These are phyloP conservation scores for Oryzias woworae DNA, from an alignment of 2,113 vertebrate genomes.

Conservation along the genomic window DNA sequence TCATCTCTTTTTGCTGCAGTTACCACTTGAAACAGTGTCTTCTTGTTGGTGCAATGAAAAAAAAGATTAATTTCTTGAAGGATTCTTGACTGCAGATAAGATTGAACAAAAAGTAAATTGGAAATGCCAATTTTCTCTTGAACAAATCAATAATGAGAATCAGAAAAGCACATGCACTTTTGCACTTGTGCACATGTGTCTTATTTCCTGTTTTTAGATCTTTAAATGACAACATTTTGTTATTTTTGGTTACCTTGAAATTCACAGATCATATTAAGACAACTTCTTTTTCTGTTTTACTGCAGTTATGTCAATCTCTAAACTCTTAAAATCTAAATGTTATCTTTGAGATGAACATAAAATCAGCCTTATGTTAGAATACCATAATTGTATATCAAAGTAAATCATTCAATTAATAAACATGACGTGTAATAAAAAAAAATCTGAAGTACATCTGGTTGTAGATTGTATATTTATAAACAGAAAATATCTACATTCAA, in stretches of 20 bases:
- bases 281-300: constrained; percentile 7
- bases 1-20: not conserved
- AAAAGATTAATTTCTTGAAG: constrained; percentile 9
- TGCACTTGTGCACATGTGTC: not conserved
- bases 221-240: not conserved
- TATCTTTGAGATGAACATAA: not conserved
- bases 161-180: constrained; percentile 3
- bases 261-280: constrained; percentile 6
- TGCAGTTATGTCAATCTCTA: constrained; percentile 14
- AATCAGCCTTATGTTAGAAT: not conserved
- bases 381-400: not conserved
- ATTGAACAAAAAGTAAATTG: constrained; percentile 12
- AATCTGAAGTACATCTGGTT: constrained; percentile 10
- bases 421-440: not conserved
- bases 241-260: constrained; percentile 13
- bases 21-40: not conserved
- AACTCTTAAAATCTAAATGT: not conserved
- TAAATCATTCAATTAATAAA: constrained; percentile 7
- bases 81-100: constrained; percentile 10
- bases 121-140: not conserved
- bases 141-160: not conserved
- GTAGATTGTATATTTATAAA: constrained; percentile 12
- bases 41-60: not conserved
- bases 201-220: not conserved
- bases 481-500: constrained; percentile 29